These are phyloP conservation scores for Erythrolamprus reginae DNA, from an alignment of 2,113 vertebrate genomes.

Conservation along the genomic window DNA sequence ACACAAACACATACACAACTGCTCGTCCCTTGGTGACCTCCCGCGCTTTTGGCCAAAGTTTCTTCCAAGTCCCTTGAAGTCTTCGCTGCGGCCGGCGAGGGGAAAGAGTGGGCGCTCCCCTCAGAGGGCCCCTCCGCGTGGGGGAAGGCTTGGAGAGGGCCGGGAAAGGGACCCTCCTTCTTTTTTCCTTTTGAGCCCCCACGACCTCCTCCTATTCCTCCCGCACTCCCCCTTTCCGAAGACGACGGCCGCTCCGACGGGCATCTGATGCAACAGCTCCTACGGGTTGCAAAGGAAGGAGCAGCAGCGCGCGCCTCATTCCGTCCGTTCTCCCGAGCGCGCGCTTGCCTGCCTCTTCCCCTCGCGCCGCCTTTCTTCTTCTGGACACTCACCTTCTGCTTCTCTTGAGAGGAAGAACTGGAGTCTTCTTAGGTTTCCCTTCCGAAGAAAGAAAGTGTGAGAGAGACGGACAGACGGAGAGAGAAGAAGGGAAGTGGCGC, in stretches of 20 bases:
- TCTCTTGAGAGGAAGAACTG: not conserved
- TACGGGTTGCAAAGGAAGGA: not conserved
- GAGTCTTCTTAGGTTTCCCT: too few relatives aligned
- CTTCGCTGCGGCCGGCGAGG: too few relatives aligned
- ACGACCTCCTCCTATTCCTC: not conserved
- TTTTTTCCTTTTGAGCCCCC: not conserved
- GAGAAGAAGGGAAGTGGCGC: not conserved
- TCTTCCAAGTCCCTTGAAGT: too few relatives aligned
- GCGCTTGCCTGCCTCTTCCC: not conserved
- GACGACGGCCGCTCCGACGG: not conserved
- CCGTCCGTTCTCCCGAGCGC: too few relatives aligned
- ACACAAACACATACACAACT: not conserved
- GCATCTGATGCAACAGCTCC: constrained; percentile 11
- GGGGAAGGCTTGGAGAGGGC: too few relatives aligned
- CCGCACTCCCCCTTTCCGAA: not conserved
- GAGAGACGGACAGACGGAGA: too few relatives aligned
- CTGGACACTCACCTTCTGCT: not conserved
- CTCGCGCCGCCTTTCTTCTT: not conserved
- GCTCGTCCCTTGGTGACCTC: not conserved
- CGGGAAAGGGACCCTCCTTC: not conserved
- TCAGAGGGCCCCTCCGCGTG: not conserved
- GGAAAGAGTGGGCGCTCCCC: not conserved
- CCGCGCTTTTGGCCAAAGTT: too few relatives aligned
- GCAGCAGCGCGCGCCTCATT: not conserved
- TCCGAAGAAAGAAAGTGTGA: too few relatives aligned